Base-by-base conservation (phyloP, 2,113 vertebrate genomes). In the Myiagra hebetior region DNA sequence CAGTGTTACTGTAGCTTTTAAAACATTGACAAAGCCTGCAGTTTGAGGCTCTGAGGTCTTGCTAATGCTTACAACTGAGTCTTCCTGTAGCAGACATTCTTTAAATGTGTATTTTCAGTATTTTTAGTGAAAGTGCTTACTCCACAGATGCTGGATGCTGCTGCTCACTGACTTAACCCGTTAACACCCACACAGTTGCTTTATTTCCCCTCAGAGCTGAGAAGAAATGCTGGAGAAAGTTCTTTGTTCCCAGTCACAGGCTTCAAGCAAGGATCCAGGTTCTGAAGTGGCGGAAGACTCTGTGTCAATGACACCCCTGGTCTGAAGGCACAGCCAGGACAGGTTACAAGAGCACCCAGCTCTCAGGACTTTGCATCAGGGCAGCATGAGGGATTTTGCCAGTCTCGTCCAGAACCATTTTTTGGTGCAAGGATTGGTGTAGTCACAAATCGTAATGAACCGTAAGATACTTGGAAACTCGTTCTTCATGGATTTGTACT, bases 391-490 rank as follows among this genome's bases (percentile, higher is more conserved):
- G 21, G 99, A 99, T 94, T 97, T 99, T 83, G 99, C 99, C n/a
- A 99, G 98, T 75, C 99, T 98, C 1, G 1, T 89, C 99, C 99
- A 99, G 98, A 99, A 99, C 99, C 99, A 99, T 27, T 93, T 95
- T 90, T 99, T 98, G 35, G 99, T 99, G 94, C 98, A 99, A 7
- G 98, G 99, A 37, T 99, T 98, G 69, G 99, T 99, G 95, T 99
- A 99, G 97, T 99, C 99, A 5, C 99, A 99, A 31, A 99, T 80
- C 0, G 99, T 99, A 79, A 99, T 99, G 97, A 99, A 99, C 53
- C 99, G 98, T 13, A 99, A 87, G 91, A 99, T 99, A 92, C 99
- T 99, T 4, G 99, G 99, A 37, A 99, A 99, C 10, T 98, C 98
- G 6, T 97, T 99, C 89, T 97, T 98, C 99, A 99, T 99, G 1